Evolutionary conservation across 2,888 invertebrate species (phyloP), one percentile per base, ranked within the genome.

Genomic region (Laspeyria flexula): DNA sequence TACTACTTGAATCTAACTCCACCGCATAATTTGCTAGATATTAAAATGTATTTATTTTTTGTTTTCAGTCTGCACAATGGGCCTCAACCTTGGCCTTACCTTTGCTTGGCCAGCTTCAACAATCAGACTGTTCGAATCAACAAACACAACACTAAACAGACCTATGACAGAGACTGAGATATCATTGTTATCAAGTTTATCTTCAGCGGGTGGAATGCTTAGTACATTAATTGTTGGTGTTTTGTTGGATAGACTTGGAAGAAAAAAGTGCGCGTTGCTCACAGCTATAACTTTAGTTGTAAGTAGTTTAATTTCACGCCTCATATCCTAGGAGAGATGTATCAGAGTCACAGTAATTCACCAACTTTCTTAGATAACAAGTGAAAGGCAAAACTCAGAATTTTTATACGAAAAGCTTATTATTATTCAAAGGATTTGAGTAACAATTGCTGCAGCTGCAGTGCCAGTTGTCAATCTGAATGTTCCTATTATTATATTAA

Each of bases 61-160:
- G 0, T 25, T 25, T 25, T 25, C 40, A 52, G 51, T 52, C 9
- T 42, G 42, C 1, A 45, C 42, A 1, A 11, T 52, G 10, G 41
- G 51, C n/a, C 21, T 52, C 18, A 30, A 43, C 25, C 71, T 84
- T 65, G 86, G 86, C 0, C 18, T 86, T 0, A 73, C 83, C 42
- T 84, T 77, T 49, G 72, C 85, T 0, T 86, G 86, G 84, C 88
- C 89, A 0, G 87, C 89, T 0, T 81, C 81, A 0, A 86, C 83
- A 0, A 42, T 85, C 0, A 55, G 52, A 0, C 66, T 83, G 27
- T 88, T 89, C 59, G 61, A 58, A 1, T 82, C 88, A 0, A 31
- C 53, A 0, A 81, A 83, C 56, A 83, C 86, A 0, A 80, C 83
- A 0, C 65, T 52, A 6, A 27, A 33, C 10, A 46, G 51, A 12